These are phyloP conservation scores for Odontophorus gujanensis DNA, from an alignment of 2,113 vertebrate species.

Conservation along the genomic window DNA sequence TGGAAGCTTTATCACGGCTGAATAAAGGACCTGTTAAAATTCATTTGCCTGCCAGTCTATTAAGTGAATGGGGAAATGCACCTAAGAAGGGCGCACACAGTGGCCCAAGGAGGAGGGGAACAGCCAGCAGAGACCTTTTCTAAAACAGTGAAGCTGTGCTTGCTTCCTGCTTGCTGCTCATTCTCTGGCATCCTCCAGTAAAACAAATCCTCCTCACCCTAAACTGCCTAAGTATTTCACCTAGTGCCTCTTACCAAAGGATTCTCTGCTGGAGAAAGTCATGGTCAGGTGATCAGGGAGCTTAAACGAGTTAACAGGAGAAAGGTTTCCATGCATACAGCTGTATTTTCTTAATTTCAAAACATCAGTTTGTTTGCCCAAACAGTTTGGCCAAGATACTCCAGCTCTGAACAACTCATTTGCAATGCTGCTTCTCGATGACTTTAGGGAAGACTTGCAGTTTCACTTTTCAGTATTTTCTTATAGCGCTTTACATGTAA, in stretches of 20 bases:
- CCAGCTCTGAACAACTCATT: neutral
- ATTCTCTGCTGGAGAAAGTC: neutral
- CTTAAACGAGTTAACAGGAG: neutral
- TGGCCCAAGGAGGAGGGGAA: neutral
- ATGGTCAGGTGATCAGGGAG: neutral
- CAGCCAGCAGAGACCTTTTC: neutral
- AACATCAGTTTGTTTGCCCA: neutral
- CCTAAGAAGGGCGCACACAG: neutral
- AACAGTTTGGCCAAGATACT: neutral
- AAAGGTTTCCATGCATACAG: neutral
- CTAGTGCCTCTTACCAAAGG: neutral
- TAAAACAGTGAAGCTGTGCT: neutral
- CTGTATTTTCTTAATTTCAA: neutral
- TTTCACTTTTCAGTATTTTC: neutral
- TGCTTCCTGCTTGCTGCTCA: fast-evolving
- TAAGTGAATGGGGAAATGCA: neutral
- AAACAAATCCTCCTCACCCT: neutral
- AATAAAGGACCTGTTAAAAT: constrained; percentile 39
- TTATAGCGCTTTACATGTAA: neutral
- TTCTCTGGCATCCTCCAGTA: neutral
- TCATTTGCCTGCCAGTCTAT: constrained; percentile 9
- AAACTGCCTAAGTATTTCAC: neutral
- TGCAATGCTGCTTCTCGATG: neutral
- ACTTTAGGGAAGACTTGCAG: neutral
- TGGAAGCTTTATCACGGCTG: neutral